A percentile compares a stretch with the other conserved stretches of the same genome.
Conservation (phyloP, 2,888 invertebrate genomes). For the Acrocera orbiculus region DNA sequence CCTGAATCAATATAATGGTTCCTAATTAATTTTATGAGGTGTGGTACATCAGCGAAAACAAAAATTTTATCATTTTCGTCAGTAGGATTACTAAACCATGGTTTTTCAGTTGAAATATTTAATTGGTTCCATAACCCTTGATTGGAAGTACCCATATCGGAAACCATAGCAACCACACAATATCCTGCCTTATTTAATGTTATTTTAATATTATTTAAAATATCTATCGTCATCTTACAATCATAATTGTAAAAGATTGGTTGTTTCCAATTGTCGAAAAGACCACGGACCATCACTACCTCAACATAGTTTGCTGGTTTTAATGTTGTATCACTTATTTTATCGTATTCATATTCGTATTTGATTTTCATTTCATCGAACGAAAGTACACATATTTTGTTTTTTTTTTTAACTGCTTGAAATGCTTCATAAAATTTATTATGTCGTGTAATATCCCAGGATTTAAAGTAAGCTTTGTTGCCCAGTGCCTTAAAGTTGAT, state of each 20-base stretch:
- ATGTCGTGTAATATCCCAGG: no score
- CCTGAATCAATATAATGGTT: conserved; percentile 12
- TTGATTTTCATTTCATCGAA: neutral
- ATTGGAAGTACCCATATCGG: neutral
- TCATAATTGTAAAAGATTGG: neutral
- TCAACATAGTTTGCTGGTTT: neutral
- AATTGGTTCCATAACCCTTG: neutral
- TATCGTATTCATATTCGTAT: neutral
- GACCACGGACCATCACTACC: neutral
- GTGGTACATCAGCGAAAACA: conserved; percentile 6
- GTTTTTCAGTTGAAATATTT: neutral
- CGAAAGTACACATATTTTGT: neutral
- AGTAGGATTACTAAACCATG: conserved; percentile 11
- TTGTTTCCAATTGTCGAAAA: neutral
- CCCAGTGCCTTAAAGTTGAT: neutral
- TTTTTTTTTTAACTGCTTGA: no score
- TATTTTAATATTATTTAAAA: neutral
- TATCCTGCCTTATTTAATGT: neutral
- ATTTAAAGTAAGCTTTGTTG: neutral
- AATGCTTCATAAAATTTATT: no score
- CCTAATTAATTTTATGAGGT: conserved; percentile 12
- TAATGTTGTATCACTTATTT: neutral
- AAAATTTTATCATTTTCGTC: conserved; percentile 7
- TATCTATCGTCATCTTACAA: neutral
- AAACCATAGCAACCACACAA: neutral